phyloP scores from a whole-genome alignment of 2,113 vertebrate species.

The Zosterops pallidus region DNA sequence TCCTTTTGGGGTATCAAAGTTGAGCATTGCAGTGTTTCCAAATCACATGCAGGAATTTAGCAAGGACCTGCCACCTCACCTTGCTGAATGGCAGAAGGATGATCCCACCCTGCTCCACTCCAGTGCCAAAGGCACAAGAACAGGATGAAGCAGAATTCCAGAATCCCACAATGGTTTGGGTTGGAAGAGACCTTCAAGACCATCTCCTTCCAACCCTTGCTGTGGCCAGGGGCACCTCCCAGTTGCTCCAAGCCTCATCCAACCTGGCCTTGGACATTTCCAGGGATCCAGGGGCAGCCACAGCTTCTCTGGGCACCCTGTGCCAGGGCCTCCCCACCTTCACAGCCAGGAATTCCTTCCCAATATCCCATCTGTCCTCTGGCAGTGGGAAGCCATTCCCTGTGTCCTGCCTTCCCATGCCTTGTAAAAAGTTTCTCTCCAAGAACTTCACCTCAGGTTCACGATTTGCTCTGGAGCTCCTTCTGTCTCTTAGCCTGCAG shows the following conservation, averaged over 20 bases:
- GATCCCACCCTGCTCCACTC: neutral
- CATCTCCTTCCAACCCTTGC: neutral
- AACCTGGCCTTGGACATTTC: neutral
- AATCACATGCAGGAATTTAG: rapidly evolving
- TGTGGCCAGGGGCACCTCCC: neutral
- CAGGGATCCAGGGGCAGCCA: neutral
- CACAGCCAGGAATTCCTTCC: neutral
- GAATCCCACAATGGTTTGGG: neutral
- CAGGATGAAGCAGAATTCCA: neutral
- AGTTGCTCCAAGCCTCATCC: neutral
- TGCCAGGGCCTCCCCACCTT: neutral
- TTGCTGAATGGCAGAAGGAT: neutral
- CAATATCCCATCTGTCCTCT: neutral
- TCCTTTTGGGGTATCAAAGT: neutral
- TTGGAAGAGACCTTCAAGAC: neutral
- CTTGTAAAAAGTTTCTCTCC: neutral
- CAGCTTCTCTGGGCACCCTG: neutral
- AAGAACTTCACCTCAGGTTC: neutral
- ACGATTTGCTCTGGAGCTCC: neutral
- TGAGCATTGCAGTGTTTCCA: neutral
- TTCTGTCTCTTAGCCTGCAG: neutral
- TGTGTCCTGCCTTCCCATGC: neutral
- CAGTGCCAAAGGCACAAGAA: rapidly evolving
- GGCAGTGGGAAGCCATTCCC: neutral
- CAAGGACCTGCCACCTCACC: neutral